These are phyloP conservation scores for Stenurella melanura DNA, from an alignment of 2,888 invertebrate genomes.

Conservation along the genomic window DNA sequence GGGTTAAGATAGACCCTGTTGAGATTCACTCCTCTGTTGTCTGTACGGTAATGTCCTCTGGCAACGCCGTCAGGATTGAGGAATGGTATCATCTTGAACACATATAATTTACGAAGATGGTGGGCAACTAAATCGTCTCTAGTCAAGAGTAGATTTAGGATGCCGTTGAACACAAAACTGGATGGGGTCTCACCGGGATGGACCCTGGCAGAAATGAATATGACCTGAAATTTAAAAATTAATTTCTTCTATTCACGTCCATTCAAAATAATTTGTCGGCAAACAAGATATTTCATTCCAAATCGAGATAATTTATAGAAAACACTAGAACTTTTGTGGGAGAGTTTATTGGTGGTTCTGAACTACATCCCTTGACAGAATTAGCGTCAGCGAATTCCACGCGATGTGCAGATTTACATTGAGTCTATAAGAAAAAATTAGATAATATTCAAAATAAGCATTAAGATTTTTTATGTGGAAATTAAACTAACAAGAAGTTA, in stretches of 20 bases:
- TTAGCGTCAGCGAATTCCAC: too few relatives aligned
- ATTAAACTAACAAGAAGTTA: too few relatives aligned
- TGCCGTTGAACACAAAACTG: slow-evolving; percentile 92
- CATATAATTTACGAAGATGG: slow-evolving; percentile 83
- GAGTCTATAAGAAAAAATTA: too few relatives aligned
- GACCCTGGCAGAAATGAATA: slow-evolving; percentile 91
- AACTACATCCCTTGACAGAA: too few relatives aligned
- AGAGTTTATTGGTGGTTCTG: too few relatives aligned
- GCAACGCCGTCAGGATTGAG: slow-evolving; percentile 94
- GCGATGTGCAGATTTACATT: too few relatives aligned
- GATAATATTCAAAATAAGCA: too few relatives aligned
- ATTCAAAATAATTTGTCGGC: too few relatives aligned
- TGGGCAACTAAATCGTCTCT: slow-evolving; percentile 85
- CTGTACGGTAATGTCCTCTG: slow-evolving; percentile 89
- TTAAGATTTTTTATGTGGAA: too few relatives aligned
- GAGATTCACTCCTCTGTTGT: slow-evolving; percentile 90
- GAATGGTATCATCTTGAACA: slow-evolving; percentile 93
- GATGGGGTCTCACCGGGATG: slow-evolving; percentile 96
- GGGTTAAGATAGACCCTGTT: slow-evolving; percentile 92
- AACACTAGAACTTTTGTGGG: too few relatives aligned
- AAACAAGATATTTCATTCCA: not conserved
- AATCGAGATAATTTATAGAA: not conserved
- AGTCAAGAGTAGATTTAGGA: slow-evolving; percentile 85
- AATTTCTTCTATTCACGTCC: not conserved
- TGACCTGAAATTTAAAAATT: slow-evolving; percentile 77